Evolutionary conservation across 1,140 invertebrate species (phyloP).

Genomic region (Diprion similis): DNA sequence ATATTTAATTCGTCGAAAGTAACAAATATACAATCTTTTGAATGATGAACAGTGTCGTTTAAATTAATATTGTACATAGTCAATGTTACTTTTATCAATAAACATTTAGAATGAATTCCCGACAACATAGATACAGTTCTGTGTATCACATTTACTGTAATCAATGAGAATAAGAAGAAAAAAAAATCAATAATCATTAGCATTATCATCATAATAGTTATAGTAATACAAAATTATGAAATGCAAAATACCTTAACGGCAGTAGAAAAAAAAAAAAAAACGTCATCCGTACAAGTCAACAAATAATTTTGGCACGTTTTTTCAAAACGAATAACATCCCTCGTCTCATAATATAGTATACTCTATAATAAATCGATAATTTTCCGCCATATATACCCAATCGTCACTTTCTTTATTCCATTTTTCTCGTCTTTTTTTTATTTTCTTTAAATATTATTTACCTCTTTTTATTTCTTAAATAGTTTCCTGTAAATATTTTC

Average conservation of each 20-base stretch:
- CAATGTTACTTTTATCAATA: neutral
- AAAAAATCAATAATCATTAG: neutral
- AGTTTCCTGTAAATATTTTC: slow-evolving; percentile 32
- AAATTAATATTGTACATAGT: slow-evolving; percentile 25
- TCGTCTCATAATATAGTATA: neutral
- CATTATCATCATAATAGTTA: neutral
- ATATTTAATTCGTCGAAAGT: slow-evolving; percentile 65
- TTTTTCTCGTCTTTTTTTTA: slow-evolving; percentile 21
- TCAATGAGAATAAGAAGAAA: slow-evolving; percentile 3
- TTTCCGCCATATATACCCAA: neutral
- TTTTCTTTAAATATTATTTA: slow-evolving; percentile 13
- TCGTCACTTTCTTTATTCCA: slow-evolving; percentile 13
- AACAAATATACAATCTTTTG: slow-evolving; percentile 62
- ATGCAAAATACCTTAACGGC: neutral
- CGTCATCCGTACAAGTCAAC: slow-evolving; percentile 29
- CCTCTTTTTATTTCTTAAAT: neutral
- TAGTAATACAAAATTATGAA: slow-evolving; percentile 8
- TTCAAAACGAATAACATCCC: slow-evolving; percentile 24
- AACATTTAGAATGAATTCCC: neutral
- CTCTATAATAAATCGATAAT: slow-evolving; percentile 1
- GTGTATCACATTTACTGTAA: neutral
- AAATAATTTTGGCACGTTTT: slow-evolving; percentile 57
- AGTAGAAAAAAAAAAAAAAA: slow-evolving; percentile 13
- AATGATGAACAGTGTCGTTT: slow-evolving; percentile 48
- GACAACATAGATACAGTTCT: neutral